Evolutionary conservation across 2,888 invertebrate genomes (phyloP), one percentile per base, ranked within the genome.

Genomic region (Ryuthela nishihirai): DNA sequence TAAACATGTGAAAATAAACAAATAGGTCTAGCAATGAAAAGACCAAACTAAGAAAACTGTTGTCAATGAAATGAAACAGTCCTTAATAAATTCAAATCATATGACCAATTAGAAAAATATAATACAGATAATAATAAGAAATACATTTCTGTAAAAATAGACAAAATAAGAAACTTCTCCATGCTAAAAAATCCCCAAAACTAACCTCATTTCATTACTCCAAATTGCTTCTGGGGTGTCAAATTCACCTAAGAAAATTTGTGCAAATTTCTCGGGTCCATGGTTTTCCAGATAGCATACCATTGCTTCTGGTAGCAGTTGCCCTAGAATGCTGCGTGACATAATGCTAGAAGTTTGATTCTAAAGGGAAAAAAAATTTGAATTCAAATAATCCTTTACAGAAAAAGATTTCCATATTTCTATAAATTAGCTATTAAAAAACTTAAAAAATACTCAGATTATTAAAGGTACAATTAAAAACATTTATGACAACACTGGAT

Each of bases 211-310:
- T 77, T 95, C 94, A 0, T 87, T 83, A 73, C 91, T 98, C 99
- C 99, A 99, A 65, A 99, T 99, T 0, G 95, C 97, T 77, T 99
- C 99, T 0, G 99, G 99, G 6, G 98, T 99, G 76, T 99, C 98
- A 78, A 91, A 99, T 77, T 99, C 99, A 0, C 98, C 98, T 17
- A 97, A 80, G 76, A 89, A 93, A 69, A 93, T 94, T 77, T 99
- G 93, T 0, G 99, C 94, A 76, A 99, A 99, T 73, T 94, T 95
- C 64, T 98, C 98, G 0, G 97, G 83, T 0, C 97, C 97, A 72
- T 99, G 95, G 75, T 99, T 97, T 74, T 99, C 98, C 53, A 99
- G 78, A 75, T 97, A 99, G 71, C 94, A 95, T 1, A 99, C 91
- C 94, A 99, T 98, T 0, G 99, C 99, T 73, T 99, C 99, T 0